A percentile compares a stretch with the other conserved stretches of the same genome.
Evolutionary conservation across 2,113 vertebrate species (phyloP).

Genomic region (Neodontobutis hainanensis): DNA sequence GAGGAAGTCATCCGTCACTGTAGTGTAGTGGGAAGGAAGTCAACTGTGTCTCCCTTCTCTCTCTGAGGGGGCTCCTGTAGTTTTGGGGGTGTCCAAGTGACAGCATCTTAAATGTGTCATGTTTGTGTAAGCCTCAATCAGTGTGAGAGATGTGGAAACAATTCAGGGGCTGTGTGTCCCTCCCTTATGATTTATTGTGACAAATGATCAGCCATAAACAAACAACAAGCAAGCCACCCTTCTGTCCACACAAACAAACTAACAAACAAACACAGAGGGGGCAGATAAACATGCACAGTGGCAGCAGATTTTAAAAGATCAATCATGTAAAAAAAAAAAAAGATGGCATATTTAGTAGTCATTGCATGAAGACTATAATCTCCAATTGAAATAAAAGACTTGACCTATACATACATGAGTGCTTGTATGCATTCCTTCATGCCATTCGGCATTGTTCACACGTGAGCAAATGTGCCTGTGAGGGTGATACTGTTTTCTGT

Average conservation of each 20-base stretch:
- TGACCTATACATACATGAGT: background rate
- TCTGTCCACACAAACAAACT: constrained; percentile 67
- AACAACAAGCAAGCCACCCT: constrained; percentile 66
- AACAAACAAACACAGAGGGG: constrained; percentile 64
- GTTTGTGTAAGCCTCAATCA: constrained; percentile 67
- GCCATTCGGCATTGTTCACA: constrained; percentile 9
- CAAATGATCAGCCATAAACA: constrained; percentile 73
- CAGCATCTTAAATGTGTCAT: constrained; percentile 37
- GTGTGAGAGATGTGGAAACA: constrained; percentile 44
- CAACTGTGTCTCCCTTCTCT: constrained; percentile 37
- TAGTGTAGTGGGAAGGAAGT: constrained; percentile 37
- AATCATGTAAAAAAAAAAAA: constrained; percentile 51
- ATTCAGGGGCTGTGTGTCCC: constrained; percentile 25
- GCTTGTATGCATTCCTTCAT: constrained; percentile 1
- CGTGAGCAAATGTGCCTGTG: constrained; percentile 31
- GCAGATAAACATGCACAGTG: constrained; percentile 49
- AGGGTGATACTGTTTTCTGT: constrained; percentile 27
- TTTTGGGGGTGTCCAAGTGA: constrained; percentile 43
- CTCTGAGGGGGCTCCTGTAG: constrained; percentile 30
- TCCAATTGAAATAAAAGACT: background rate
- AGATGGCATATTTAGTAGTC: constrained; percentile 26
- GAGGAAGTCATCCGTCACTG: constrained; percentile 72
- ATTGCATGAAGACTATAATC: constrained; percentile 19
- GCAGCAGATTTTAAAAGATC: constrained; percentile 53
- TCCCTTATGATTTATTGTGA: constrained; percentile 69